These are phyloP conservation scores for Myxocyprinus asiaticus DNA, from an alignment of 2,113 vertebrate species.

Conservation along the genomic window DNA sequence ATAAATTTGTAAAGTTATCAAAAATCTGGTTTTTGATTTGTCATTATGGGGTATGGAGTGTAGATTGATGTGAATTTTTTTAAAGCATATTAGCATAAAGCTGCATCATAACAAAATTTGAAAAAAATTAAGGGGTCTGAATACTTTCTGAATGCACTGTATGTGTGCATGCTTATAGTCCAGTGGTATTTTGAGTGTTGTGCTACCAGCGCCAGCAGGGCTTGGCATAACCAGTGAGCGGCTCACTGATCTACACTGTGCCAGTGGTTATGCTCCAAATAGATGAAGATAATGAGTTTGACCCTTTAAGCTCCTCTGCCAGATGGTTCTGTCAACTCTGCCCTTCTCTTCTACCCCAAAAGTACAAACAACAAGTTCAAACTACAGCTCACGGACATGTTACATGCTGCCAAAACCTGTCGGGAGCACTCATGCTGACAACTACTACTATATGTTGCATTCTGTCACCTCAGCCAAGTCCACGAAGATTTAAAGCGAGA, in stretches of 20 bases:
- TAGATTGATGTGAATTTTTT: too few relatives aligned
- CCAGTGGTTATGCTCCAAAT: conserved; percentile 32
- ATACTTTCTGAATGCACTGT: neutral
- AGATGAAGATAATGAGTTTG: conserved; percentile 42
- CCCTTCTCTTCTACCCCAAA: conserved; percentile 17
- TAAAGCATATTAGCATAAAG: too few relatives aligned
- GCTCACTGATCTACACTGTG: conserved; percentile 26
- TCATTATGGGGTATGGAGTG: too few relatives aligned
- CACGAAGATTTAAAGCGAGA: conserved; percentile 1
- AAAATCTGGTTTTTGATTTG: too few relatives aligned
- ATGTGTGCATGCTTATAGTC: neutral
- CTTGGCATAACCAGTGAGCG: conserved; percentile 15
- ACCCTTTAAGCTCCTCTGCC: conserved; percentile 20
- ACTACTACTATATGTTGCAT: neutral
- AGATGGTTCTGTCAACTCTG: conserved; percentile 26
- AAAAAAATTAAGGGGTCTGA: too few relatives aligned
- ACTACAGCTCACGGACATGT: conserved; percentile 26
- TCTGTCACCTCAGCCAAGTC: conserved; percentile 8
- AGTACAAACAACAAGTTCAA: conserved; percentile 34
- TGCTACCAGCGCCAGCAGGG: neutral
- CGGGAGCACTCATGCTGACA: conserved; percentile 8
- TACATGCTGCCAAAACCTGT: conserved; percentile 14
- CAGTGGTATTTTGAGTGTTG: neutral
- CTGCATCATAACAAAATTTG: too few relatives aligned
- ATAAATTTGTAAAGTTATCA: too few relatives aligned